Evolutionary conservation across 2,888 invertebrate genomes (phyloP), one percentile per base, ranked within the genome.

Genomic region (Acleris laterana): DNA sequence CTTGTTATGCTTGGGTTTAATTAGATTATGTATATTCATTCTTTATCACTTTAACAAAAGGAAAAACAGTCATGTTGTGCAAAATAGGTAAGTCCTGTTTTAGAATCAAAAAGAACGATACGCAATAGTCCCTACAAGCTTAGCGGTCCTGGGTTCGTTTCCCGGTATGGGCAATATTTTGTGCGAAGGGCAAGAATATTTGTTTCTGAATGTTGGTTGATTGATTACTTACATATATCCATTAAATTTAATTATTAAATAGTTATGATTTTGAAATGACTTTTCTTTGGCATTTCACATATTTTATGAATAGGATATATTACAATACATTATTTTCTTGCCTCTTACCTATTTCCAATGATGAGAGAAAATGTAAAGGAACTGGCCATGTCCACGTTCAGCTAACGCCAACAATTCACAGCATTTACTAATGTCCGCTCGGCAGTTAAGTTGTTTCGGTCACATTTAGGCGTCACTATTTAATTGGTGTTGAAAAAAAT

Each of bases 401-500:
- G 68, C 73, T 59, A 72, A 74, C 66, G 77, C 78, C 74, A 74
- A 52, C 58, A 65, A 61, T 76, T 68, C 75, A 68, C 69, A 68
- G 68, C 76, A 77, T 80, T 80, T 76, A 77, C 76, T 77, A 82
- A 82, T 76, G 66, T 56, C 57, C 48, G 65, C 55, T 60, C 60
- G 66, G 66, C 62, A 66, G 66, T 66, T 66, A 84, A 83, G 82
- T 82, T 81, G 81, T 84, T 82, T 84, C 78, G 83, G 81, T 84
- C 81, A 83, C 77, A 85, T 87, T 88, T 83, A 78, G 78, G 73
- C 74, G 77, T 85, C 66, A 66, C 66, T 82, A 72, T 77, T 76
- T 79, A 82, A 83, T 87, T 88, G 81, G 84, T 84, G 88, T 86
- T 83, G 85, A 89, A 90, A 88, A 62, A 88, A 88, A 85, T 76